Percentiles rank a stretch among this genome's conserved stretches.
phyloP scores from a whole-genome alignment of 2,113 vertebrate species.

The Albula glossodonta region DNA sequence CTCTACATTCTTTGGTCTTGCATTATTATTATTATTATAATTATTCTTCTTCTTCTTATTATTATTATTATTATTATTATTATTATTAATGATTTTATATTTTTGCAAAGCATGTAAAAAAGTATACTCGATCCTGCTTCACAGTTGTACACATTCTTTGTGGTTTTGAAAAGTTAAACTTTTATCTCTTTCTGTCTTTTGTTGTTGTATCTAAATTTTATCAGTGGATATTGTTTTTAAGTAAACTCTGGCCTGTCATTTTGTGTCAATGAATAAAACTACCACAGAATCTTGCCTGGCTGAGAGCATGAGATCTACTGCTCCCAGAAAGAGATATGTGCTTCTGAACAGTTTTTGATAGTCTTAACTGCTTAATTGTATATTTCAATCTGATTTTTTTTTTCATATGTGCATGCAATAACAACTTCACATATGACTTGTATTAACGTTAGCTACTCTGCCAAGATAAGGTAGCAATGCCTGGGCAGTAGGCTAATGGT shows the following conservation, averaged over 20 bases:
- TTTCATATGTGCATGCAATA: too few relatives aligned
- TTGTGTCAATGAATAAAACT: not conserved
- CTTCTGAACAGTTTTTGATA: not conserved
- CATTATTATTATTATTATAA: not conserved
- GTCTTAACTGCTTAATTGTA: too few relatives aligned
- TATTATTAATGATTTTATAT: not conserved
- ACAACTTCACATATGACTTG: too few relatives aligned
- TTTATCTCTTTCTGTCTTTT: not conserved
- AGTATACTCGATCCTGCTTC: not conserved
- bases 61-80: not conserved
- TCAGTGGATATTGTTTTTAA: constrained; percentile 1
- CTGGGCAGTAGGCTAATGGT: too few relatives aligned
- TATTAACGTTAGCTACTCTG: too few relatives aligned
- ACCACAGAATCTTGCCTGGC: not conserved
- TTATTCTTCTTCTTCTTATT: not conserved
- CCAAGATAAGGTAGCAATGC: too few relatives aligned
- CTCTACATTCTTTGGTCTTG: not conserved
- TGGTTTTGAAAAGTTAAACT: not conserved
- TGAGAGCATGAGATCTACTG: not conserved
- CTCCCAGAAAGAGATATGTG: not conserved
- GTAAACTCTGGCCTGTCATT: not conserved
- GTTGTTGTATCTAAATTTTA: not conserved
- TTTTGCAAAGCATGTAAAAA: not conserved
- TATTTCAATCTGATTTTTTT: too few relatives aligned
- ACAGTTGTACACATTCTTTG: not conserved